A percentile compares a stretch with the other conserved stretches of the same genome.
Evolutionary conservation across 2,113 vertebrate species (phyloP).

Genomic region (Oreocharis arfaki): DNA sequence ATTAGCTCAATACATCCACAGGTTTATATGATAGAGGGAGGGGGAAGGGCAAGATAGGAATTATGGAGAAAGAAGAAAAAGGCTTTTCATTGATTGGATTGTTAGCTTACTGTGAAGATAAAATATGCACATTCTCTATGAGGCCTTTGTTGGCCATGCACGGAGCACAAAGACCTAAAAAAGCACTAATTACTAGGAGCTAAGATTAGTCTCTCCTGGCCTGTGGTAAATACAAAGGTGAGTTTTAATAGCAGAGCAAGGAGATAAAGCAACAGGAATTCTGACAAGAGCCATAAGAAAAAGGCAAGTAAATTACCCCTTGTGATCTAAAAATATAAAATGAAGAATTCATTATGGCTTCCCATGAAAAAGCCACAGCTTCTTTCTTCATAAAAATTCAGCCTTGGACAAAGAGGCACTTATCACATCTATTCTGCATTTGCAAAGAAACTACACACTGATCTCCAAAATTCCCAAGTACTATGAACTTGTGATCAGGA

Average conservation of each 20-base stretch:
- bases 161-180: constrained; percentile 17
- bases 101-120: constrained; percentile 13
- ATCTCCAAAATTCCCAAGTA: not conserved
- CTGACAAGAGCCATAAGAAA: not conserved
- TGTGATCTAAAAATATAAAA: not conserved
- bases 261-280: constrained; percentile 9
- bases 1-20: not conserved
- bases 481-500: not conserved
- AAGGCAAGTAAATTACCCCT: not conserved
- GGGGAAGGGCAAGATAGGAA: not conserved
- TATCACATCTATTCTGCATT: not conserved
- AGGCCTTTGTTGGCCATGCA: constrained; percentile 6
- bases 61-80: not conserved
- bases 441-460: not conserved
- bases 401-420: not conserved
- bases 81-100: not conserved
- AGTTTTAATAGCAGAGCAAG: not conserved
- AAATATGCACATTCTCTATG: constrained; percentile 2
- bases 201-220: not conserved
- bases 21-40: not conserved
- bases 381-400: not conserved
- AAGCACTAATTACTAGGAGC: constrained; percentile 30
- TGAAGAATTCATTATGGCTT: not conserved
- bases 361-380: not conserved
- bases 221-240: constrained; percentile 17